phyloP scores from a whole-genome alignment of 2,888 invertebrate genomes.

The Minunthozetes semirufus region DNA sequence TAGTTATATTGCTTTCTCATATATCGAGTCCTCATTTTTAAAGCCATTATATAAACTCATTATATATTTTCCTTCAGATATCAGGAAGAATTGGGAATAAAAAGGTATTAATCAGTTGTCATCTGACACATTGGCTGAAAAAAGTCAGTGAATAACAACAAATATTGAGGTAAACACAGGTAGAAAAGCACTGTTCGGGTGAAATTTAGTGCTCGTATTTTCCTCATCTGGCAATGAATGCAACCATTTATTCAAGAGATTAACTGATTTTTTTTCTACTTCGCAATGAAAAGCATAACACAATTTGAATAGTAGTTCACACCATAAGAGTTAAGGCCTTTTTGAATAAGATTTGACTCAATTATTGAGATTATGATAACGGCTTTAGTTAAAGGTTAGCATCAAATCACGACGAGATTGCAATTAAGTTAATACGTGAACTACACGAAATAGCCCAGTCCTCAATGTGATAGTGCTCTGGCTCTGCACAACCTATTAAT shows the following conservation, averaged over 20 bases:
- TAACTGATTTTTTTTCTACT: neutral
- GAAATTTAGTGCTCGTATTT: neutral
- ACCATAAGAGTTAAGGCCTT: neutral
- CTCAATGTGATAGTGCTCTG: too few relatives aligned
- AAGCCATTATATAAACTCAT: neutral
- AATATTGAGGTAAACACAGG: neutral
- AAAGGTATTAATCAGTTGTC: conserved; percentile 21
- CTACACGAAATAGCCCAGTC: too few relatives aligned
- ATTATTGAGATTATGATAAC: neutral
- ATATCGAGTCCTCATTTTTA: neutral
- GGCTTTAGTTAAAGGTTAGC: neutral
- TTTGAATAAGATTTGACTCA: neutral
- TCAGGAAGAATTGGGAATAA: conserved; percentile 10
- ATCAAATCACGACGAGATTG: neutral
- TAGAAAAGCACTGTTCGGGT: neutral
- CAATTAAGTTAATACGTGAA: neutral
- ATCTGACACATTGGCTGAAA: neutral
- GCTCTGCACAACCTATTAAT: too few relatives aligned
- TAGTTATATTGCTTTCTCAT: conserved; percentile 7
- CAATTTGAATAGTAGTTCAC: conserved; percentile 11
- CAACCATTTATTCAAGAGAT: neutral
- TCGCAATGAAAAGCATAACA: neutral
- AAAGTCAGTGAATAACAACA: neutral
- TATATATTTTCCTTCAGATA: conserved; percentile 21
- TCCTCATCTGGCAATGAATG: conserved; percentile 18